phyloP scores from a whole-genome alignment of 2,113 vertebrate species.

The Emberiza fucata region DNA sequence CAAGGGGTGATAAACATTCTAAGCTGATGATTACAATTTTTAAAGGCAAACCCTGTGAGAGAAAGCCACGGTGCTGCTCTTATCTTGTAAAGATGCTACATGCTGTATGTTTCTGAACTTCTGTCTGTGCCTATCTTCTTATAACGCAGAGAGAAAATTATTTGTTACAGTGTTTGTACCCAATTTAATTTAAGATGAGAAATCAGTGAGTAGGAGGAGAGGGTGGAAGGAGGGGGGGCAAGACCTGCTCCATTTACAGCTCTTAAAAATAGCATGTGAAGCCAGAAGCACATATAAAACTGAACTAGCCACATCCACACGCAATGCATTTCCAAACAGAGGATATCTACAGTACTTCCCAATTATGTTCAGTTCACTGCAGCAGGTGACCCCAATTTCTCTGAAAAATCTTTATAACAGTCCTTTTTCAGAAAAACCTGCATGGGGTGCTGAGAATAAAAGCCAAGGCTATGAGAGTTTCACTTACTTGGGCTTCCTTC shows the following conservation, averaged over 20 bases:
- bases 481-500: not conserved
- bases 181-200: conserved; percentile 50
- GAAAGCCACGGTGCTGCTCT: not conserved
- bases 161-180: conserved; percentile 36
- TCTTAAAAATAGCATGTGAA: conserved; percentile 41
- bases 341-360: conserved; percentile 32
- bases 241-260: conserved; percentile 26
- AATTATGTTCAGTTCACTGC: conserved; percentile 53
- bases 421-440: conserved; percentile 47
- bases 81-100: not conserved
- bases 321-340: conserved; percentile 44
- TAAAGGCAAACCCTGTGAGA: conserved; percentile 10
- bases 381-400: conserved; percentile 43
- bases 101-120: not conserved
- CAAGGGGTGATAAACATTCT: not conserved
- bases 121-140: not conserved
- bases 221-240: not conserved
- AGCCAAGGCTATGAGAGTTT: conserved; percentile 17
- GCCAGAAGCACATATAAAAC: conserved; percentile 20
- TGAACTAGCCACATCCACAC: not conserved
- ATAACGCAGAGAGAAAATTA: not conserved
- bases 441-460: not conserved
- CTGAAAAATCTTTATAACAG: conserved; percentile 51
- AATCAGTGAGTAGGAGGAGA: conserved; percentile 6
- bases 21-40: conserved; percentile 8